These are phyloP conservation scores for Spisula solida DNA, from an alignment of 2,888 invertebrate species.

Conservation along the genomic window DNA sequence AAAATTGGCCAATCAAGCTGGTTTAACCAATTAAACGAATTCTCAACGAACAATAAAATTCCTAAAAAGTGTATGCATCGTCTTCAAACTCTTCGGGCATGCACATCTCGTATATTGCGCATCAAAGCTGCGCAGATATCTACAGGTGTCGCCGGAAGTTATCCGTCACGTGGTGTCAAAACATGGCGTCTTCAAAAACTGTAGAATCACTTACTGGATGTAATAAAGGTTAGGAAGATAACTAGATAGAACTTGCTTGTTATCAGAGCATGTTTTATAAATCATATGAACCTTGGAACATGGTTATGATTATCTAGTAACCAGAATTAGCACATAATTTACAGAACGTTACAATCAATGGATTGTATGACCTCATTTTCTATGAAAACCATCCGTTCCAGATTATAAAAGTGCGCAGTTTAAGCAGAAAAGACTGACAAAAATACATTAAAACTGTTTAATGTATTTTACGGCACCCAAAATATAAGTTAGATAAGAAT, in stretches of 20 bases:
- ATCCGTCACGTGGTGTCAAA: constrained; percentile 18
- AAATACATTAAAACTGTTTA: not conserved
- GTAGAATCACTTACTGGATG: not conserved
- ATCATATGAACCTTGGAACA: not conserved
- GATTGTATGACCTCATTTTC: not conserved
- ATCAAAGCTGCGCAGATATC: not conserved
- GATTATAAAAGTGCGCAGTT: not conserved
- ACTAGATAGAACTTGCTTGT: not conserved
- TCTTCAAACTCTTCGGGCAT: not conserved
- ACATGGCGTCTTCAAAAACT: not conserved
- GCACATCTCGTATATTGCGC: not conserved
- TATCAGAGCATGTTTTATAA: not conserved
- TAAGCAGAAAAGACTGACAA: not conserved
- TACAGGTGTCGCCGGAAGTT: constrained; percentile 8
- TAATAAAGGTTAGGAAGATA: not conserved
- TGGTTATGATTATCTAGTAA: not conserved
- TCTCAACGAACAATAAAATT: not conserved
- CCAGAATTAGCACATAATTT: constrained; percentile 7
- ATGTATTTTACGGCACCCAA: not conserved
- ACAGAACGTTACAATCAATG: not conserved
- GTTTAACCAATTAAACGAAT: constrained; percentile 14
- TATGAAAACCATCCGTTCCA: not conserved
- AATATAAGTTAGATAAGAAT: not conserved
- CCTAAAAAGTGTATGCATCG: not conserved
- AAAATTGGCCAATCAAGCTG: constrained; percentile 5